Base-by-base conservation (phyloP, 2,888 invertebrate genomes). In the Papilio protenor region DNA sequence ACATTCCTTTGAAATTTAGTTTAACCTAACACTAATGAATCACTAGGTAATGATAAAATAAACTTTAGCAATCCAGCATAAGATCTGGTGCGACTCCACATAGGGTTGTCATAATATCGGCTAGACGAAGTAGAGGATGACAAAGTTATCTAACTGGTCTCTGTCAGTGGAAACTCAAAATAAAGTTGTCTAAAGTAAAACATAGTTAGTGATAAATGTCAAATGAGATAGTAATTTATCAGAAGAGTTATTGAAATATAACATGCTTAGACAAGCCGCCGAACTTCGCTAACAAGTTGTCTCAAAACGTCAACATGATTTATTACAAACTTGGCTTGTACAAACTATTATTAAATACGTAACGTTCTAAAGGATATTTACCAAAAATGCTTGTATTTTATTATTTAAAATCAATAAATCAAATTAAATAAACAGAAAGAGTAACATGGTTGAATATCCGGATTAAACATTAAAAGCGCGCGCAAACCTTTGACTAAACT, bases 201-300 rank as follows among this genome's bases (percentile, higher is more conserved):
- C 66, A 69, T 69, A 69, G 14, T 71, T n/a, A 21, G 27, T 71
- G 49, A 71, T 71, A 71, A 71, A 49, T 52, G 71, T 71, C 71
- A 71, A 71, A 71, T 49, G 14, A 71, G 18, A 52, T 71, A 52
- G 71, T 49, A 47, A 71, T 47, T 71, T 52, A 52, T 71, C 71
- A 52, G 49, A 49, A 45, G 66, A 69, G 45, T 69, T 27, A 49
- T 71, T 71, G 71, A 52, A 52, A 52, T 52, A 23, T 49, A 71
- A 71, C 71, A 49, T 52, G 49, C 49, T 71, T 52, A 71, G 71
- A 71, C 71, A 71, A 71, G 49, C 71, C 70, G 14, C 45, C 71
- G 21, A 71, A 71, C 49, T 71, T 71, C 27, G 49, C 18, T 71
- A 71, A 71, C 71, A 71, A 71, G 49, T 70, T 70, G 70, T 52